phyloP scores from a whole-genome alignment of 2,797 vertebrate species.

The Tiaroga cobitis region DNA sequence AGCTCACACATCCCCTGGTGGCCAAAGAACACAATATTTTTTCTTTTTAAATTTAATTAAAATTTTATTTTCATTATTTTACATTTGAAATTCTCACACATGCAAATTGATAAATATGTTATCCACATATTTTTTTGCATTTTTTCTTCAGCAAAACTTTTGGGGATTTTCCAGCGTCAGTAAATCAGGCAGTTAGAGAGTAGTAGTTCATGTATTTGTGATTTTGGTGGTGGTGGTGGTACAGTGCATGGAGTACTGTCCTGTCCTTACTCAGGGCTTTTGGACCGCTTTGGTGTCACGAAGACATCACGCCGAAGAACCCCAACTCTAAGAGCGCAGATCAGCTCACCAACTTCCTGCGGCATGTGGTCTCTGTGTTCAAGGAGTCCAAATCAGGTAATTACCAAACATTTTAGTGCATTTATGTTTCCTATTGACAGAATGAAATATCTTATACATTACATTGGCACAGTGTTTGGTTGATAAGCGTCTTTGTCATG shows the following conservation, averaged over 20 bases:
- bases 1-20: neutral
- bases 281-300: conserved; percentile 97
- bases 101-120: neutral
- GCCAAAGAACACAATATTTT: neutral
- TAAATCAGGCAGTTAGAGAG: conserved; percentile 16
- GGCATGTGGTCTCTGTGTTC: conserved; percentile 94
- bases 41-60: neutral
- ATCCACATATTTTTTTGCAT: too few species aligned
- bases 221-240: conserved; percentile 78
- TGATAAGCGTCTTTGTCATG: neutral
- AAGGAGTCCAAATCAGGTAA: conserved; percentile 97
- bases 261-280: conserved; percentile 87
- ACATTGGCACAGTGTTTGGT: too few species aligned
- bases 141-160: neutral
- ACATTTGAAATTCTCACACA: neutral
- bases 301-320: conserved; percentile 98
- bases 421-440: neutral
- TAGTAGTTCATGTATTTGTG: conserved; percentile 70
- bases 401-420: neutral
- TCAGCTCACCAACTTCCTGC: conserved; percentile 94
- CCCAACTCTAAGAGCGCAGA: conserved; percentile 96
- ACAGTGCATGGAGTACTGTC: conserved; percentile 84
- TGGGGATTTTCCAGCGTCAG: neutral
- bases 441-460: neutral
- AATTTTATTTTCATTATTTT: neutral